These are phyloP conservation scores for Phylloscopus collybita DNA, from an alignment of 2,797 vertebrate genomes.

Conservation along the genomic window DNA sequence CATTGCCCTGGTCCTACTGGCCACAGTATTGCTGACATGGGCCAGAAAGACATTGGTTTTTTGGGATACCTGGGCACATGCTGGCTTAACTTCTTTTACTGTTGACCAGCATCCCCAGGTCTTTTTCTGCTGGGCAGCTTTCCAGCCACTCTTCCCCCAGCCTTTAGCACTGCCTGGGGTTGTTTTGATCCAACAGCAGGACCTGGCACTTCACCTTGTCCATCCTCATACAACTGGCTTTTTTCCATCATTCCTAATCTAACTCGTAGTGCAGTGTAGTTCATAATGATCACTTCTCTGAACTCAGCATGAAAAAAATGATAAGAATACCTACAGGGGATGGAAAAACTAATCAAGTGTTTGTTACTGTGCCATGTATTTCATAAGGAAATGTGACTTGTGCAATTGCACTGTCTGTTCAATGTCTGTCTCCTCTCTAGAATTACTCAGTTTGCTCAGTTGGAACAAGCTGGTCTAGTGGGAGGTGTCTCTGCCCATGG, in stretches of 20 bases:
- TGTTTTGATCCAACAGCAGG: not conserved
- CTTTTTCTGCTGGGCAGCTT: not conserved
- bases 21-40: not conserved
- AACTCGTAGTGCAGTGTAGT: not conserved
- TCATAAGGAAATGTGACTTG: not conserved
- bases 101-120: not conserved
- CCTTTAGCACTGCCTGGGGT: not conserved
- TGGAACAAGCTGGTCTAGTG: not conserved
- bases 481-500: not conserved
- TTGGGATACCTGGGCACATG: not conserved
- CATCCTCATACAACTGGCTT: rapidly evolving
- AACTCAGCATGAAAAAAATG: not conserved
- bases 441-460: not conserved
- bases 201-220: not conserved
- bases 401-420: not conserved
- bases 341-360: not conserved
- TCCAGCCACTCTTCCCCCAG: not conserved
- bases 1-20: not conserved
- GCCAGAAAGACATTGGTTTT: rapidly evolving
- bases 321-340: not conserved
- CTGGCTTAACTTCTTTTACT: not conserved
- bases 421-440: not conserved
- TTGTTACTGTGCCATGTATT: not conserved
- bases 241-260: not conserved
- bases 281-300: not conserved